Evolutionary conservation across 92 coral and sea anemone species (phyloP), one percentile per base, ranked within the genome.

Genomic region (Porites evermanni): DNA sequence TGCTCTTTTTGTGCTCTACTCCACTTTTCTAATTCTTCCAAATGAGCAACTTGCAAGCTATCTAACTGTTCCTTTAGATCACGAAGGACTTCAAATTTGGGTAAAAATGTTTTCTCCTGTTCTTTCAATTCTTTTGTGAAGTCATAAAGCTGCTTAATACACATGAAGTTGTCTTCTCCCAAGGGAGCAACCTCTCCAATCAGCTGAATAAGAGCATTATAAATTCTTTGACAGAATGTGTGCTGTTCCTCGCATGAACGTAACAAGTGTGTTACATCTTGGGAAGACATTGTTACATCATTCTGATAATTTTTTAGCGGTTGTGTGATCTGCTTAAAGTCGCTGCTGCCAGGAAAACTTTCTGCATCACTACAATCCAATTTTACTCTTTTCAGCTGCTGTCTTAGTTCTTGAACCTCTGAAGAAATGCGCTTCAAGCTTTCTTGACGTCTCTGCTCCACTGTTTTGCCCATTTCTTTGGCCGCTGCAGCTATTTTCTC

Each of bases 181-280:
- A 94, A 91, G 52, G 73, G 75, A 1, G 94, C 98, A 53, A 93
- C 94, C 71, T 94, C 98, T 18, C 96, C 96, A 58, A 90, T 89
- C 3, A 93, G 79, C 70, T 93, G 93, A 83, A 90, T 93, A 8
- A 94, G 89, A 11, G 84, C 88, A 13, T 72, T 58, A 26, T 81
- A 90, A 83, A 93, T 93, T 47, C 83, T 83, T 59, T 90, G 93
- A 52, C 93, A 81, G 64, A 74, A 73, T 1, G 84, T 69, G 16
- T 86, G 87, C 53, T 94, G 98, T n/a, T 78, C 66, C 64, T 90
- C 91, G 63, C 96, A 94, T n/a, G 81, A 79, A 17, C 66, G 67
- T 13, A 94, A 64, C 64, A 90, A 21, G 11, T 79, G 79, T 17
- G 74, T 21, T 68, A 86, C 93, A 38, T 68, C 91, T 73, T 82